These are phyloP conservation scores for Hesperophylax magnus DNA, from an alignment of 1,140 invertebrate genomes.

Conservation along the genomic window DNA sequence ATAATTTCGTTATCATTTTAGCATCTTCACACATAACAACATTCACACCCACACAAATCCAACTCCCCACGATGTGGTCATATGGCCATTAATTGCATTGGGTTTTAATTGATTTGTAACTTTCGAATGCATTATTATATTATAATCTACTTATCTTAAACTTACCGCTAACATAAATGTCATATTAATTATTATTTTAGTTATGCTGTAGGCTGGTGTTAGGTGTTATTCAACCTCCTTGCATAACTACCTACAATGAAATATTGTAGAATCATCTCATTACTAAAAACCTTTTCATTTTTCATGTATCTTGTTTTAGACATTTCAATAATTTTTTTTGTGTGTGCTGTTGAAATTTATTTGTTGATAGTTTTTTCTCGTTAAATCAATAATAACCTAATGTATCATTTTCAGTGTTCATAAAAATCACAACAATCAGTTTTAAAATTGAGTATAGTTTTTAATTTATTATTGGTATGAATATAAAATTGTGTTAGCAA, in stretches of 20 bases:
- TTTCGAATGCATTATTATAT: neutral
- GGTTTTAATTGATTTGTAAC: conserved; percentile 9
- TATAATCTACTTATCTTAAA: neutral
- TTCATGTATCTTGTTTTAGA: neutral
- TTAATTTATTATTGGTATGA: too few species aligned
- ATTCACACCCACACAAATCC: neutral
- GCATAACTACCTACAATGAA: neutral
- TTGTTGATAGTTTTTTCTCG: neutral
- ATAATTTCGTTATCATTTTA: conserved; percentile 21
- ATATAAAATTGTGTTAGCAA: too few species aligned
- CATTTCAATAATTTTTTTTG: neutral
- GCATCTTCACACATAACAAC: conserved; percentile 17
- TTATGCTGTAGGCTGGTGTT: neutral
- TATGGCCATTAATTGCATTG: neutral
- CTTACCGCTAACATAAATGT: neutral
- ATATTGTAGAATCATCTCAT: neutral
- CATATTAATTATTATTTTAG: conserved; percentile 25
- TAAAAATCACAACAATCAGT: neutral
- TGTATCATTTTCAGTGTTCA: neutral
- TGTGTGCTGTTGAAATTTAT: neutral
- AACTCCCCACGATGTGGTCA: neutral
- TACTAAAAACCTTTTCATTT: neutral
- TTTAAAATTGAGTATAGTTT: neutral
- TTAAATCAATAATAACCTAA: neutral
- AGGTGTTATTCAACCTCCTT: neutral